phyloP scores from a whole-genome alignment of 2,113 vertebrate genomes.

The Rutilus rutilus region DNA sequence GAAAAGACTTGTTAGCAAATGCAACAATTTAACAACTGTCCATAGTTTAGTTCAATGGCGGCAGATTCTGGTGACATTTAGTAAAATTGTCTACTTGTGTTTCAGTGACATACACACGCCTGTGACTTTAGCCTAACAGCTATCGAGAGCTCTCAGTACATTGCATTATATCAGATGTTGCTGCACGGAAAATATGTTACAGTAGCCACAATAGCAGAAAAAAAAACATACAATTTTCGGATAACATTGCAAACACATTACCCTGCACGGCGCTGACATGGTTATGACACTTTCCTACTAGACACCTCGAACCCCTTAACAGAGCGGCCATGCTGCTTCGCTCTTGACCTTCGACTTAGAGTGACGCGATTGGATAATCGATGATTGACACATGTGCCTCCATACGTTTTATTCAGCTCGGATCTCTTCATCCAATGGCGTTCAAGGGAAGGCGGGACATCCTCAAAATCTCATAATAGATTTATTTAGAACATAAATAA shows the following conservation, averaged over 20 bases:
- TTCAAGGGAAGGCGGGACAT: slow-evolving; percentile 41
- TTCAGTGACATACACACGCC: slow-evolving; percentile 2
- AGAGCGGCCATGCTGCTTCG: slow-evolving; percentile 80
- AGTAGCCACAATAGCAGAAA: neutral
- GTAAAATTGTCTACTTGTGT: neutral
- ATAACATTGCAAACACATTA: slow-evolving; percentile 63
- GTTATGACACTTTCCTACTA: slow-evolving; percentile 67
- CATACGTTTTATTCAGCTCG: slow-evolving; percentile 54
- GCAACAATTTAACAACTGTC: neutral
- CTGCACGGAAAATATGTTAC: too few species aligned
- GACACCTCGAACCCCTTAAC: slow-evolving; percentile 70
- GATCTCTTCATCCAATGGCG: slow-evolving; percentile 57
- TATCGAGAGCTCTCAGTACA: neutral
- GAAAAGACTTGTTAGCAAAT: neutral
- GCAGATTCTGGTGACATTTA: neutral
- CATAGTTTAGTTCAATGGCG: neutral
- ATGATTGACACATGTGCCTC: slow-evolving; percentile 49
- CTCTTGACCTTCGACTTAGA: slow-evolving; percentile 63
- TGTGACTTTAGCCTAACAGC: slow-evolving; percentile 27
- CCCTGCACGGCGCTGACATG: slow-evolving; percentile 72
- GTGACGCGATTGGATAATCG: slow-evolving; percentile 43
- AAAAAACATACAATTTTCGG: neutral
- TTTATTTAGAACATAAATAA: too few species aligned
- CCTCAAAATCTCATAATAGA: neutral
- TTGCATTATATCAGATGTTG: neutral